Evolutionary conservation across 2,797 vertebrate species (phyloP).

Genomic region (Acridotheres tristis): DNA sequence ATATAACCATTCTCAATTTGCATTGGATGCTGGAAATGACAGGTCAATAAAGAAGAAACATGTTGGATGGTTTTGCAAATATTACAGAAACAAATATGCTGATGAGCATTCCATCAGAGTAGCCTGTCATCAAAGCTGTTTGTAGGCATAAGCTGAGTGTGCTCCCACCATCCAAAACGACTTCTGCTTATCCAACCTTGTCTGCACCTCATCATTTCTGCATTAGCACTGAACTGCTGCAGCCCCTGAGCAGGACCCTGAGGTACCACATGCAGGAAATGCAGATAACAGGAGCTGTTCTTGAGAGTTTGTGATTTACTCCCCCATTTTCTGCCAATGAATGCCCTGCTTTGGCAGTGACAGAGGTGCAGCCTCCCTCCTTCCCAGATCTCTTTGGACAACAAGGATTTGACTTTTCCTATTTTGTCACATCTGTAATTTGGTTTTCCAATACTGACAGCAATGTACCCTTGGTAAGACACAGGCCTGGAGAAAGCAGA

Average conservation of each 20-base stretch:
- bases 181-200: background rate
- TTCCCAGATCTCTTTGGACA: background rate
- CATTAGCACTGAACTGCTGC: background rate
- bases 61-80: background rate
- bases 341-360: fast-evolving
- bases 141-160: background rate
- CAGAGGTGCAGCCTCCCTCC: background rate
- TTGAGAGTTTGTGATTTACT: background rate
- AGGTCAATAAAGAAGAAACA: background rate
- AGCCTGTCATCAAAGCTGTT: background rate
- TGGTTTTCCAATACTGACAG: background rate
- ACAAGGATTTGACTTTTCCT: background rate
- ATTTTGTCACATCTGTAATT: background rate
- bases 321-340: background rate
- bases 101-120: background rate
- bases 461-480: fast-evolving
- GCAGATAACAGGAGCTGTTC: background rate
- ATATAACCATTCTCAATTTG: background rate
- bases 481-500: background rate
- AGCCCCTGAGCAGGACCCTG: background rate
- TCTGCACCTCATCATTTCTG: background rate
- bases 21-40: background rate
- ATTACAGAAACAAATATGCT: background rate
- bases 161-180: background rate
- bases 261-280: background rate